Evolutionary conservation across 2,888 invertebrate genomes (phyloP), one percentile per base, ranked within the genome.

Genomic region (Lochmaea crataegi): DNA sequence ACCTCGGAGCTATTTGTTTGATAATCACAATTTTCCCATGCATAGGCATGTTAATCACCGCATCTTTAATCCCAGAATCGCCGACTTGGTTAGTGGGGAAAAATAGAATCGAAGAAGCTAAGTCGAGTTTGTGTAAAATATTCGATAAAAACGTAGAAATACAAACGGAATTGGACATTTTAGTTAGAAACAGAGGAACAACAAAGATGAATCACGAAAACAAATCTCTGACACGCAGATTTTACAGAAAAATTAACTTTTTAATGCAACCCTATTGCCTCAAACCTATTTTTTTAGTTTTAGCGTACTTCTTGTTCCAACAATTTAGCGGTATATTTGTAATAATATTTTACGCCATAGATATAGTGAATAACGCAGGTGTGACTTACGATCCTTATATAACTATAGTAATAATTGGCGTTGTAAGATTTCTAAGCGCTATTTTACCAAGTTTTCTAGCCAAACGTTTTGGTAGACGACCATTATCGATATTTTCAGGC

Each of bases 401-500:
- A 0, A 87, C 88, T 0, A 88, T 89, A 0, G 88, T 90, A 32
- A 80, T 89, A 26, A 89, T 90, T 26, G 91, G 88, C 3, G 42
- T 86, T 0, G 87, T 88, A 1, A 85, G 90, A 64, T 79, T 90
- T 0, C 10, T 86, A 0, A 87, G 88, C 0, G 87, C 89, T 1
- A 73, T 88, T 12, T 65, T 87, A 14, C 86, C 88, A 0, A 86
- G 88, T n/a, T 84, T 83, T 11, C 79, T 88, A 2, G 89, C 90
- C 3, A 90, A 90, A 68, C 86, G 85, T 61, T 88, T 87, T 58
- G 93, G 93, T 0, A 84, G 92, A 63, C 83, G 91, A 63, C 86
- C 89, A 2, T 87, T 92, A 0, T 88, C 92, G 0, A 85, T 91
- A 6, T 74, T 89, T 48, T 92, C 91, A 0, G 91, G 92, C 0